A percentile compares a stretch with the other conserved stretches of the same genome.
Conservation (phyloP, 30 jellyfish, hydroid and myxozoan genomes). For the Turritopsis rubra region DNA sequence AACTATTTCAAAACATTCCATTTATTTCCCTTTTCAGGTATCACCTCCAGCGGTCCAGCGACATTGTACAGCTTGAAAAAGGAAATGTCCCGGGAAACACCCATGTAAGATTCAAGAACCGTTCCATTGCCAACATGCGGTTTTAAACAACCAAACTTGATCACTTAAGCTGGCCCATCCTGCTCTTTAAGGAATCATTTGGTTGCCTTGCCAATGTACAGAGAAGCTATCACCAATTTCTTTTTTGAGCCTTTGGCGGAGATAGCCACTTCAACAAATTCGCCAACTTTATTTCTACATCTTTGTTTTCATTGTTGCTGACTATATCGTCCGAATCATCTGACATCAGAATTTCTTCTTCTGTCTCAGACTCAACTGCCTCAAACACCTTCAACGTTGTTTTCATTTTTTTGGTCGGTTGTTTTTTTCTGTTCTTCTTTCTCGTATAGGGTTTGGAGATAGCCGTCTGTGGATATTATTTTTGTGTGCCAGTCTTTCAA, state of each 20-base stretch:
- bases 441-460: neutral
- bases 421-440: neutral
- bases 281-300: neutral
- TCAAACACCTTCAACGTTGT: neutral
- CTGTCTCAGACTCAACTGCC: slow-evolving; percentile 9
- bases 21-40: neutral
- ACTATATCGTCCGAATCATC: neutral
- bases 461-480: neutral
- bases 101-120: neutral
- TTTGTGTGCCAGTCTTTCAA: slow-evolving; percentile 2
- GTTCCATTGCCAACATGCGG: slow-evolving; percentile 1
- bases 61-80: too few relatives aligned
- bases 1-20: neutral
- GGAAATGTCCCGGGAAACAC: neutral
- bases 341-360: neutral
- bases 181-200: neutral
- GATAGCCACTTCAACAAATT: neutral
- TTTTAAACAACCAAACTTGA: neutral
- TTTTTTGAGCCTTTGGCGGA: neutral
- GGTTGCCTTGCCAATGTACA: neutral
- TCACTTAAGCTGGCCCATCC: neutral
- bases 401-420: neutral
- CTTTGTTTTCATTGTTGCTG: neutral
- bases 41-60: too few relatives aligned
- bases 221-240: neutral